Conservation (phyloP, 2,797 vertebrate species). For the Otolemur crassicaudatus region DNA sequence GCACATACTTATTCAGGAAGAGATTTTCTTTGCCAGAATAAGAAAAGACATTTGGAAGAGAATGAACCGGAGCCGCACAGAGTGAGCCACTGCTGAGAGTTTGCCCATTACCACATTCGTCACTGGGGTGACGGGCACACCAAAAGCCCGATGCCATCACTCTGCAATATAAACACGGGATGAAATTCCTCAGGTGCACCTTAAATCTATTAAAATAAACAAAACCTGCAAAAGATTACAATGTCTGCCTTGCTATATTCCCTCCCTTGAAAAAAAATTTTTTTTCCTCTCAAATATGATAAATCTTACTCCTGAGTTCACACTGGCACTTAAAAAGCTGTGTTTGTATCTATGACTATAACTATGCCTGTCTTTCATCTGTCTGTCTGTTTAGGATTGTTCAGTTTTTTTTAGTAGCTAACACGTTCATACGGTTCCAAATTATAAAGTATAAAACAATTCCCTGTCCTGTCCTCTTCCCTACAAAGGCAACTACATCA, state of each 20-base stretch:
- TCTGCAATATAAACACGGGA: background rate
- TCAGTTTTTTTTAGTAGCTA: background rate
- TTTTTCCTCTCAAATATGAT: background rate
- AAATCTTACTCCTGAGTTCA: background rate
- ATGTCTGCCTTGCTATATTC: background rate
- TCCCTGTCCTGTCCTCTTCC: background rate
- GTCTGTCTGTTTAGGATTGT: background rate
- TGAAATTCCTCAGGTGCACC: background rate
- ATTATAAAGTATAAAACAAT: background rate
- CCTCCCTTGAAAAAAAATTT: background rate
- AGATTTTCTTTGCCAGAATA: background rate
- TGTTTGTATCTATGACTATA: background rate
- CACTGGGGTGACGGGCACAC: background rate
- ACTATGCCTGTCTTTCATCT: background rate
- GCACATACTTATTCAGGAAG: background rate
- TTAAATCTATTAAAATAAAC: background rate
- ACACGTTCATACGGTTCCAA: background rate
- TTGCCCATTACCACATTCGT: background rate
- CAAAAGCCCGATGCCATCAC: background rate
- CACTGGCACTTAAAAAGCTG: background rate
- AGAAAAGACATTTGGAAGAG: background rate
- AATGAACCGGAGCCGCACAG: background rate
- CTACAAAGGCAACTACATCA: background rate
- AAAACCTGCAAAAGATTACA: background rate
- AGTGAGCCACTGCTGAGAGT: background rate